Conservation (phyloP, 2,113 vertebrate genomes). For the Strigops habroptila region DNA sequence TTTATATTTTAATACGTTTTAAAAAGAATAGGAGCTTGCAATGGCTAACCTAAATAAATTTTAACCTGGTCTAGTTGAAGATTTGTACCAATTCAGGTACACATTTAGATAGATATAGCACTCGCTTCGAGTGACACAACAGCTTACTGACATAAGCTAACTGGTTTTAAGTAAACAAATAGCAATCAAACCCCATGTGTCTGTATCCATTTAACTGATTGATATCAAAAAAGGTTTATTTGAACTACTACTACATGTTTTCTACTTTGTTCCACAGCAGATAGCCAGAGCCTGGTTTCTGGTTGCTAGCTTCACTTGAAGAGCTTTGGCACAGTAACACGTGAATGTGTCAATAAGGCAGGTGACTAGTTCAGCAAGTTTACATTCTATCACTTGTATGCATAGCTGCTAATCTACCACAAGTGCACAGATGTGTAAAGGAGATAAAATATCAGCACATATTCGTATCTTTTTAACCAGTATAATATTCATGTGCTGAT, state of each 20-base stretch:
- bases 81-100: background rate
- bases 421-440: constrained; percentile 44
- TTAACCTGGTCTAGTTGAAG: background rate
- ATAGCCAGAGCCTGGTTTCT: background rate
- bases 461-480: background rate
- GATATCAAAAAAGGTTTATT: constrained; percentile 12
- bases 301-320: background rate
- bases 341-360: background rate
- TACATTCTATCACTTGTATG: constrained; percentile 49
- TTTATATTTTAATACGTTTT: background rate
- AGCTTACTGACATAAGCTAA: background rate
- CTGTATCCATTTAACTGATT: background rate
- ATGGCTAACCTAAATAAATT: background rate
- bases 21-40: background rate
- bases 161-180: background rate
- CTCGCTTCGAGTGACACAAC: background rate
- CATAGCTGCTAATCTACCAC: constrained; percentile 1
- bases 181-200: background rate
- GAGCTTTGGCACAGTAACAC: constrained; percentile 14
- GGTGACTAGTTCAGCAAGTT: background rate
- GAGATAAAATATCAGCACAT: constrained; percentile 13
- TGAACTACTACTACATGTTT: background rate
- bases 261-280: background rate
- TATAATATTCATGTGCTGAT: background rate
- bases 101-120: background rate